Evolutionary conservation across 2,797 vertebrate genomes (phyloP).

Genomic region (Aplochiton taeniatus): DNA sequence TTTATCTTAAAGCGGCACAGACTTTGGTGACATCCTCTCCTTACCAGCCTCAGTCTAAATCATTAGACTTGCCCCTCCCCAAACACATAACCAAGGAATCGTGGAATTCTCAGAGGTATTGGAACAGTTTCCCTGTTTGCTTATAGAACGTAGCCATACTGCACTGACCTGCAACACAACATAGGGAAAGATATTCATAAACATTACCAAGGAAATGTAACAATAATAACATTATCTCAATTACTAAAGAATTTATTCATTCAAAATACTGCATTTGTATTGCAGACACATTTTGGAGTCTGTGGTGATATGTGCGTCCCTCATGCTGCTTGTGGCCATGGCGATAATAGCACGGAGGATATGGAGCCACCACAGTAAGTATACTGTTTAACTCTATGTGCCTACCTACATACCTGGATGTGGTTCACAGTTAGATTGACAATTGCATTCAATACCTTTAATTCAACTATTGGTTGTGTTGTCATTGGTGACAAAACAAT

Average conservation of each 20-base stretch:
- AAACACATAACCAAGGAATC: conserved; percentile 27
- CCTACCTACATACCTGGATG: background rate
- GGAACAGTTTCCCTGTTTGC: too few species aligned
- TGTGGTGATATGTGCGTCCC: conserved; percentile 38
- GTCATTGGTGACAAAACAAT: conserved; percentile 6
- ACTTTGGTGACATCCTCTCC: conserved; percentile 22
- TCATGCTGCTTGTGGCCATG: conserved; percentile 50
- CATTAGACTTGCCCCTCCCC: conserved; percentile 15
- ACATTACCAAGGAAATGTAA: background rate
- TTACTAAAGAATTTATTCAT: background rate
- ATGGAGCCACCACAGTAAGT: conserved; percentile 61
- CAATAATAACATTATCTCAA: background rate
- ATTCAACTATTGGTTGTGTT: too few species aligned
- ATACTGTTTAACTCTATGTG: background rate
- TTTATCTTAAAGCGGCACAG: conserved; percentile 29
- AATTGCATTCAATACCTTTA: background rate
- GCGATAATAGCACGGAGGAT: conserved; percentile 39
- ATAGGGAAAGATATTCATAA: too few species aligned
- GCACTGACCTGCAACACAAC: too few species aligned
- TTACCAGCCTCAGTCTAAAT: background rate
- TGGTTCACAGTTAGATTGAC: background rate
- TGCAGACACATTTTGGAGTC: conserved; percentile 56
- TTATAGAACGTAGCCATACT: too few species aligned
- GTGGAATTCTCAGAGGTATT: conserved; percentile 39
- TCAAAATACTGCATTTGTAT: conserved; percentile 5